Conservation (phyloP, 2,797 vertebrate species). For the Oreonectes daqikongensis region DNA sequence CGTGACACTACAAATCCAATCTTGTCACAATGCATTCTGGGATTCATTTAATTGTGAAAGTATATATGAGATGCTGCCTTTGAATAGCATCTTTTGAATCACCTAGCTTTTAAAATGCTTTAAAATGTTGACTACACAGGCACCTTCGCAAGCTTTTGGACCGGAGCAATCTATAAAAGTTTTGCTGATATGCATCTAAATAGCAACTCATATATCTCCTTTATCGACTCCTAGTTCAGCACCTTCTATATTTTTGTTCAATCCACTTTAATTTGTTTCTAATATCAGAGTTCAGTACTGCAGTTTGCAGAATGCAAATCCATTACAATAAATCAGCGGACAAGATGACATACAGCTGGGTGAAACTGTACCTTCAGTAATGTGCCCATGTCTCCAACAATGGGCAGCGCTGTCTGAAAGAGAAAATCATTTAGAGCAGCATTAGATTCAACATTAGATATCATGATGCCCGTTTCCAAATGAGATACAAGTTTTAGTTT, state of each 20-base stretch:
- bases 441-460: background rate
- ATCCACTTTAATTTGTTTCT: background rate
- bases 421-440: slow-evolving; percentile 6
- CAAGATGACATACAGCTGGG: slow-evolving; percentile 25
- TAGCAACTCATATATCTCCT: background rate
- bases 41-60: too few species aligned
- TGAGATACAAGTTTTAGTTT: background rate
- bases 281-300: background rate
- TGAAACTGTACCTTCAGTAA: slow-evolving; percentile 87
- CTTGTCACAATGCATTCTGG: too few species aligned
- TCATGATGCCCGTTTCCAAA: background rate
- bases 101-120: too few species aligned
- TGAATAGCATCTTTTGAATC: too few species aligned
- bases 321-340: slow-evolving; percentile 38
- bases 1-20: too few species aligned
- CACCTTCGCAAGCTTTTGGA: too few species aligned
- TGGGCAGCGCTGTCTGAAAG: slow-evolving; percentile 89
- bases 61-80: too few species aligned
- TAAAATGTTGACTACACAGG: too few species aligned
- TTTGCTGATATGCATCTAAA: slow-evolving; percentile 8
- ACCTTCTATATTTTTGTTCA: background rate
- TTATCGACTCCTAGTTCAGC: background rate
- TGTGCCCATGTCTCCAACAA: slow-evolving; percentile 89
- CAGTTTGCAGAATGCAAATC: background rate
- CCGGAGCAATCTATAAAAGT: background rate